Evolutionary conservation across 2,888 invertebrate genomes (phyloP).

Genomic region (Lamellibrachia satsuma): DNA sequence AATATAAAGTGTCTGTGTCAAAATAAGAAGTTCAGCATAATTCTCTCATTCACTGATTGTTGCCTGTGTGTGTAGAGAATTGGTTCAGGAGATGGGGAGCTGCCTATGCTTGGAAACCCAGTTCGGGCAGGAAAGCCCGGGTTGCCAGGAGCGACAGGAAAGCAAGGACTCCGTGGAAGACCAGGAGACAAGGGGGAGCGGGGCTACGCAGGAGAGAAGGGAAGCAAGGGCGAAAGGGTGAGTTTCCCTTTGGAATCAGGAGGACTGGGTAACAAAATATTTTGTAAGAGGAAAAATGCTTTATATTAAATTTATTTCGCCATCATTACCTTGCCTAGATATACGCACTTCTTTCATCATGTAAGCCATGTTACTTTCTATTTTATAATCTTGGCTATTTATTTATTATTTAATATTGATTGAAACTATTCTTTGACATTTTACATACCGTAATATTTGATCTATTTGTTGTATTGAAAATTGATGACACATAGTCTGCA

Average conservation of each 20-base stretch:
- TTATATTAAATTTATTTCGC: background rate
- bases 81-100: background rate
- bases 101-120: background rate
- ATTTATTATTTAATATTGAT: too few relatives aligned
- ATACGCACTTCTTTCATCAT: too few relatives aligned
- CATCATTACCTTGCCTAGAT: too few relatives aligned
- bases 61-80: background rate
- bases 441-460: too few relatives aligned
- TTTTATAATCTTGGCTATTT: too few relatives aligned
- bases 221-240: conserved; percentile 29
- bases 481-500: too few relatives aligned
- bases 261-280: background rate
- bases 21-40: background rate
- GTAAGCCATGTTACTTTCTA: too few relatives aligned
- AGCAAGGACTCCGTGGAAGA: background rate
- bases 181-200: conserved; percentile 26
- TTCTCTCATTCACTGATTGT: background rate
- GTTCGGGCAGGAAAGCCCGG: background rate
- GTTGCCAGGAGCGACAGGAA: conserved; percentile 18
- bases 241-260: background rate
- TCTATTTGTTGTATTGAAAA: too few relatives aligned
- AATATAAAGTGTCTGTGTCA: too few relatives aligned
- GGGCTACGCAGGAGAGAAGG: conserved; percentile 28
- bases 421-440: too few relatives aligned
- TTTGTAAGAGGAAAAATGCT: background rate